phyloP scores from a whole-genome alignment of 2,888 invertebrate species.

The Polydrusus cervinus region DNA sequence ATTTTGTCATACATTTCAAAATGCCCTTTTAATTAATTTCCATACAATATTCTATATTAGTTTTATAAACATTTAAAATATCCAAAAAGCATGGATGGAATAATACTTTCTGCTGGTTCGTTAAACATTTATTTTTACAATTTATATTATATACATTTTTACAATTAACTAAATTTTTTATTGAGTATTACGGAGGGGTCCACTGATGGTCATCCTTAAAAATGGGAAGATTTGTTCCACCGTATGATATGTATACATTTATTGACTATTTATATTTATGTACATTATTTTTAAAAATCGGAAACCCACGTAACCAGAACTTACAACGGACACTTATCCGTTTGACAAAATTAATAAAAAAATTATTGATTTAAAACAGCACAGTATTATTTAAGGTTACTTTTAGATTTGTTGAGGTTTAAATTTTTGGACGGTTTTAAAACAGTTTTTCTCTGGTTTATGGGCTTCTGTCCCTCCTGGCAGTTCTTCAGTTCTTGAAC shows the following conservation, averaged over 20 bases:
- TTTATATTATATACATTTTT: constrained; percentile 22
- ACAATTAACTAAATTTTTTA: constrained; percentile 11
- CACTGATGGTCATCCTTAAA: not conserved
- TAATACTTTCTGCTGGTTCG: constrained; percentile 10
- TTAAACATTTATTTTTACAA: constrained; percentile 7
- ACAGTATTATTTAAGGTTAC: too few relatives aligned
- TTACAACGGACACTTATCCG: too few relatives aligned
- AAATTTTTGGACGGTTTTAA: too few relatives aligned
- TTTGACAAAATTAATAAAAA: too few relatives aligned
- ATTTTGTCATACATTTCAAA: not conserved
- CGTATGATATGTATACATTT: not conserved
- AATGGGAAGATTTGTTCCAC: not conserved
- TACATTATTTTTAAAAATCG: too few relatives aligned
- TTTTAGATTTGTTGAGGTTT: too few relatives aligned
- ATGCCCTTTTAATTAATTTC: not conserved
- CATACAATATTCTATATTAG: not conserved
- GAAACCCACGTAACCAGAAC: too few relatives aligned
- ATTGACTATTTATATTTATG: too few relatives aligned
- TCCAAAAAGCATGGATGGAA: constrained; percentile 21
- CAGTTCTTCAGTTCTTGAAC: too few relatives aligned
- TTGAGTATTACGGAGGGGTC: not conserved
- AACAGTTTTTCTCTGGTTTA: too few relatives aligned
- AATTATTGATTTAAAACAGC: too few relatives aligned
- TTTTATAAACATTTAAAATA: constrained; percentile 15
- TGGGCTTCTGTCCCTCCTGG: too few relatives aligned